Evolutionary conservation across 2,797 vertebrate genomes (phyloP).

Genomic region (Myotis myotis): DNA sequence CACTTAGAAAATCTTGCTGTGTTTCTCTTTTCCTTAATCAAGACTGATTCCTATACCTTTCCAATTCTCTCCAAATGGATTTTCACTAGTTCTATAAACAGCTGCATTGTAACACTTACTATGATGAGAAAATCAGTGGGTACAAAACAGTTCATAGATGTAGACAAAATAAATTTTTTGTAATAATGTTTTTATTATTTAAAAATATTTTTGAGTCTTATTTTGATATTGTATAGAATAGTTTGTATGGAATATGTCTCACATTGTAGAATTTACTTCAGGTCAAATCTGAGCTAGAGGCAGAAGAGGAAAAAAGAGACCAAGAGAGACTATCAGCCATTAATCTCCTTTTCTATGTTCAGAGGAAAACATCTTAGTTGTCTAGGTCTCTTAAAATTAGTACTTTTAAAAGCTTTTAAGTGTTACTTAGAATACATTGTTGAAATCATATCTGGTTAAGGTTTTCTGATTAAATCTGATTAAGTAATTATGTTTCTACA

Average conservation of each 20-base stretch:
- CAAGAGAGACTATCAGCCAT: background rate
- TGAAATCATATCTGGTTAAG: slow-evolving; percentile 50
- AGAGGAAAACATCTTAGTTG: slow-evolving; percentile 29
- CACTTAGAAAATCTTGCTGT: slow-evolving; percentile 10
- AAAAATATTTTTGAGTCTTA: background rate
- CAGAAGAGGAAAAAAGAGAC: background rate
- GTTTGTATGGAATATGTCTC: slow-evolving; percentile 16
- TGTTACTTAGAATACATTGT: slow-evolving; percentile 6
- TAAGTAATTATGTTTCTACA: slow-evolving; percentile 57
- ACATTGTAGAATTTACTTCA: slow-evolving; percentile 31
- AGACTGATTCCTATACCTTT: background rate
- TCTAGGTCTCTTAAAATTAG: slow-evolving; percentile 38
- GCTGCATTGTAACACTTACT: background rate
- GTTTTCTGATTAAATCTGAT: slow-evolving; percentile 57
- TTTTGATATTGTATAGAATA: slow-evolving; percentile 14
- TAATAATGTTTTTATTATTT: slow-evolving; percentile 52
- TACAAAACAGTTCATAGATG: slow-evolving; percentile 13
- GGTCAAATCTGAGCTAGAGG: slow-evolving; percentile 38
- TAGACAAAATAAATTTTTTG: slow-evolving; percentile 21
- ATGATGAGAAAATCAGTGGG: background rate
- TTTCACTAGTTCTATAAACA: background rate
- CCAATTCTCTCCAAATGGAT: background rate
- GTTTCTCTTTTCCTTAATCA: slow-evolving; percentile 47
- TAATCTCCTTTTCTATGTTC: slow-evolving; percentile 48
- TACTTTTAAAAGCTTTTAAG: slow-evolving; percentile 49